Evolutionary conservation across 2,888 invertebrate genomes (phyloP).

Genomic region (Archips crataeganus): DNA sequence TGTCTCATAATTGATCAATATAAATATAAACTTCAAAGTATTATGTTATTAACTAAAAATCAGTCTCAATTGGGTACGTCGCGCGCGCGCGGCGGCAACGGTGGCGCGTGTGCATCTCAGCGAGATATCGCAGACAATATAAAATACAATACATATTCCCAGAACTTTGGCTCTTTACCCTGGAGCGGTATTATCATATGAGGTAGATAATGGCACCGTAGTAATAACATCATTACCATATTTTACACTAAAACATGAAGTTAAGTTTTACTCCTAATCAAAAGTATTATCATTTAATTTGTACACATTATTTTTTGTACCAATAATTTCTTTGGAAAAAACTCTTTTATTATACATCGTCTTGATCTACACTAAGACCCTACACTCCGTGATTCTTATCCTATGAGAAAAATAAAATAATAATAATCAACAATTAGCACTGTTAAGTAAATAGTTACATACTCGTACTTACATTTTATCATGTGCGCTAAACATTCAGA

Average conservation of each 20-base stretch:
- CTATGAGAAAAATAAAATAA: conserved; percentile 79
- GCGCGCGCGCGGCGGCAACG: conserved; percentile 18
- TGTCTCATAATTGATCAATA: conserved; percentile 5
- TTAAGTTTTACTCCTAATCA: conserved; percentile 66
- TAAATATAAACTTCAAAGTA: conserved; percentile 15
- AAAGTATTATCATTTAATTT: conserved; percentile 75
- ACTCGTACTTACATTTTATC: conserved; percentile 51
- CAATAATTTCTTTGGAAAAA: conserved; percentile 84
- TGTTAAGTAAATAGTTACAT: conserved; percentile 70
- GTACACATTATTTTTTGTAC: conserved; percentile 84
- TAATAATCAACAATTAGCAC: conserved; percentile 83
- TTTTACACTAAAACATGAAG: conserved; percentile 78
- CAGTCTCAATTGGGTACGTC: conserved; percentile 69
- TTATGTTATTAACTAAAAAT: conserved; percentile 53
- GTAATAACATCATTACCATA: conserved; percentile 73
- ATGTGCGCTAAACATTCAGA: conserved; percentile 75
- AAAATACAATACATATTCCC: conserved; percentile 64
- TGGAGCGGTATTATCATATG: conserved; percentile 71
- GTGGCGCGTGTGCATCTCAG: conserved; percentile 17
- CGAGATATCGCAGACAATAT: conserved; percentile 53
- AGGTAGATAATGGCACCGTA: conserved; percentile 81
- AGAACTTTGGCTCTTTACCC: conserved; percentile 82
- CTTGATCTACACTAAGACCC: conserved; percentile 66
- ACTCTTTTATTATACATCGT: conserved; percentile 66
- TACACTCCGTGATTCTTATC: conserved; percentile 67